Evolutionary conservation across 2,888 invertebrate species (phyloP), one percentile per base, ranked within the genome.

Genomic region (Drosophila borealis): DNA sequence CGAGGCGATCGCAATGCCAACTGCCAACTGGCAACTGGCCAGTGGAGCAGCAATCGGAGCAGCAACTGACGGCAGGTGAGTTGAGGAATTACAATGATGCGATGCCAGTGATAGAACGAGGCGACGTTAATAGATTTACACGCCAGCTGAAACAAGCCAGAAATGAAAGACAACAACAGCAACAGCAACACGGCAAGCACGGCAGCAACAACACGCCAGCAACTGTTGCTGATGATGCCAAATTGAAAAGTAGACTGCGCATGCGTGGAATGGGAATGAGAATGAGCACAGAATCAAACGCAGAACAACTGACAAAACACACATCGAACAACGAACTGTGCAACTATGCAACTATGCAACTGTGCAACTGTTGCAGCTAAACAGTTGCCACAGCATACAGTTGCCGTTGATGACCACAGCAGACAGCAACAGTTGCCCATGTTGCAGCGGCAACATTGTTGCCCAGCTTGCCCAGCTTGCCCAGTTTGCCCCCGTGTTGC

Each of bases 71-170:
- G 45, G 44, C 65, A 63, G 71, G 70, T 80, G 84, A 81, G 76
- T 78, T 88, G 77, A 79, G 66, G 82, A 83, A 83, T 88, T 88
- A 88, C 82, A 85, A 77, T 85, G 86, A 85, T 78, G 74, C 72
- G 72, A 88, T 89, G 85, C 78, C 78, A 88, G 89, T 84, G 84
- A 78, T 70, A 82, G 80, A 90, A 83, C 67, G 68, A 66, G 81
- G 71, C 81, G 75, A 82, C 74, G 83, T 86, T 89, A 85, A 84
- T 87, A 84, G 85, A 88, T 88, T 90, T 89, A 81, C 86, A 86
- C 91, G 86, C 86, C 84, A 89, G 78, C 77, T 76, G 85, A 73
- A 74, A 74, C 74, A 79, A 72, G 72, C 61, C 42, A 73, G 61
- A 62, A 68, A 61, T 64, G 67, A 49, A 57, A 71, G 59, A 74